Percentiles rank a stretch among this genome's conserved stretches.
Evolutionary conservation across 2,888 invertebrate species (phyloP).

Genomic region (Pristionchus mayeri): DNA sequence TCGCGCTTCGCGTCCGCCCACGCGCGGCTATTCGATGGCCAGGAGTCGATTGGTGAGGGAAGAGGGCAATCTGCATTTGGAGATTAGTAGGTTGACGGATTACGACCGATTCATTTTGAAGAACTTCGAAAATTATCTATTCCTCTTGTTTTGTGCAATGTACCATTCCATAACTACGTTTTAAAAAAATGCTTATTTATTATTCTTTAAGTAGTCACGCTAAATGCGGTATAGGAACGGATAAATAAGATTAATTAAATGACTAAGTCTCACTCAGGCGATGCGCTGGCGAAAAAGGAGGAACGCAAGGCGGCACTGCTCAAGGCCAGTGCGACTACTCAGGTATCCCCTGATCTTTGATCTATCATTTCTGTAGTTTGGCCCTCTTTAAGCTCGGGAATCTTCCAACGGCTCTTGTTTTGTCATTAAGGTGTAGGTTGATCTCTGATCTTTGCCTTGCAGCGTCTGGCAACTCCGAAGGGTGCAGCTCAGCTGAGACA

Average conservation of each 20-base stretch:
- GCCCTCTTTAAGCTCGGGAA: no score
- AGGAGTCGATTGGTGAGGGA: conserved; percentile 25
- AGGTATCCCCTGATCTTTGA: neutral
- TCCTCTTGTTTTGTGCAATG: no score
- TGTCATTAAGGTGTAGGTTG: neutral
- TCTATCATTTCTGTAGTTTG: neutral
- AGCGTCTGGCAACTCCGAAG: conserved; percentile 32
- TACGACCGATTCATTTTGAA: no score
- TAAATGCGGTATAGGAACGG: no score
- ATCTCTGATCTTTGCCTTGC: neutral
- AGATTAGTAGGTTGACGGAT: neutral
- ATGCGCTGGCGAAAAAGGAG: conserved; percentile 23
- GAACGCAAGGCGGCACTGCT: neutral
- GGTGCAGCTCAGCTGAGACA: neutral
- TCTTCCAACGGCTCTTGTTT: no score
- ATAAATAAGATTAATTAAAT: neutral
- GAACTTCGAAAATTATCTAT: no score
- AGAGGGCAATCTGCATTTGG: neutral
- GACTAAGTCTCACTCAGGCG: neutral
- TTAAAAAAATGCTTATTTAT: no score
- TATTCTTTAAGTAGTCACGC: no score
- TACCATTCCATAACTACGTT: no score
- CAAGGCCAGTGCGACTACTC: neutral
- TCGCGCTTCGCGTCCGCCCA: conserved; percentile 3
- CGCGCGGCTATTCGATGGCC: neutral